These are phyloP conservation scores for Pachyramphus minor DNA, from an alignment of 2,113 vertebrate genomes.

Conservation along the genomic window DNA sequence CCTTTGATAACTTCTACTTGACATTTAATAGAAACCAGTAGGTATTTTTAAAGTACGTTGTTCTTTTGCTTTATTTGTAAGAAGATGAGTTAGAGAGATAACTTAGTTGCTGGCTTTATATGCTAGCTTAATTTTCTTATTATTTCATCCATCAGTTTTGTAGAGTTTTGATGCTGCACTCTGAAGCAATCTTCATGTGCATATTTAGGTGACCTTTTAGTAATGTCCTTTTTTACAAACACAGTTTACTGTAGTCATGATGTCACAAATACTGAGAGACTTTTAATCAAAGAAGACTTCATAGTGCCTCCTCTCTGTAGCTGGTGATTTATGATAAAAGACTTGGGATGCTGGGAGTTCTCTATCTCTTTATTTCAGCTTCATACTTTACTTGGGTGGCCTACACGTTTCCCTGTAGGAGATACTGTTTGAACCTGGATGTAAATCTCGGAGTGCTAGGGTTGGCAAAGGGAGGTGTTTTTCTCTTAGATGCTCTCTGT, in stretches of 20 bases:
- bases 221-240: background rate
- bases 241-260: conserved; percentile 25
- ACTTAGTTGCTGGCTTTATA: background rate
- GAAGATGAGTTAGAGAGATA: background rate
- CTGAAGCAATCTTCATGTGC: background rate
- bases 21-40: background rate
- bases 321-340: conserved; percentile 52
- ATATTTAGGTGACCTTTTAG: background rate
- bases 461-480: background rate
- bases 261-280: conserved; percentile 39
- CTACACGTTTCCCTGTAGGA: background rate
- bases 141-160: background rate
- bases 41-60: background rate
- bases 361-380: background rate
- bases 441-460: background rate
- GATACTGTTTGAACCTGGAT: conserved; percentile 14
- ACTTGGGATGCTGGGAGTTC: background rate
- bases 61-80: background rate
- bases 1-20: background rate
- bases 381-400: background rate
- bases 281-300: conserved; percentile 47
- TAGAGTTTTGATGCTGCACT: background rate
- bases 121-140: background rate
- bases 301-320: conserved; percentile 30
- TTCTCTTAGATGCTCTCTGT: conserved; percentile 6